Conservation (phyloP, 2,113 vertebrate species). For the Xiphophorus hellerii region DNA sequence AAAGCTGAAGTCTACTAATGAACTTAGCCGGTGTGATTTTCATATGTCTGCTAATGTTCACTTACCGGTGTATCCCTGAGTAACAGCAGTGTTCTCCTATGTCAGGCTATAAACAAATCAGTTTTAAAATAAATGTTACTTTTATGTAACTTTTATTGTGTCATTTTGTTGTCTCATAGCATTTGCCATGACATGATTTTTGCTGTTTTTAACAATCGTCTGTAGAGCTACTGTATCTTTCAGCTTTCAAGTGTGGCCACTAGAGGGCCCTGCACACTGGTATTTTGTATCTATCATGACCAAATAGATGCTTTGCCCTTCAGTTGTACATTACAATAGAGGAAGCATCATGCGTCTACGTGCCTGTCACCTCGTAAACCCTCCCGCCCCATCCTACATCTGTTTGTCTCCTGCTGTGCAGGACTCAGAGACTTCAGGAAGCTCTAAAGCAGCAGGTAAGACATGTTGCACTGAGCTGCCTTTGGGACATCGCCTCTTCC, state of each 20-base stretch:
- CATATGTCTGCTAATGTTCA: neutral
- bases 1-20: neutral
- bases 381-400: constrained; percentile 32
- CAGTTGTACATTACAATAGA: constrained; percentile 28
- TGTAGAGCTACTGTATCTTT: neutral
- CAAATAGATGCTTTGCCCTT: constrained; percentile 10
- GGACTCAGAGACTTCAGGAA: constrained; percentile 7
- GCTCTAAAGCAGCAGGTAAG: constrained; percentile 56
- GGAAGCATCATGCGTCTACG: constrained; percentile 65
- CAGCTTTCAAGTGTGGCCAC: constrained; percentile 19
- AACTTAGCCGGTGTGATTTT: neutral
- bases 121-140: constrained; percentile 32
- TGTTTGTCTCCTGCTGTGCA: neutral
- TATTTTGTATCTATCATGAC: constrained; percentile 38
- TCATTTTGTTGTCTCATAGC: neutral
- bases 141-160: neutral
- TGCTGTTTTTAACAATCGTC: neutral
- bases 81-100: neutral
- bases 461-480: neutral
- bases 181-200: neutral
- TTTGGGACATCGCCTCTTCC: neutral
- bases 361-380: constrained; percentile 69
- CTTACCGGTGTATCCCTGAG: neutral
- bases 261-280: constrained; percentile 37
- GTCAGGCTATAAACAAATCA: constrained; percentile 30